phyloP scores from a whole-genome alignment of 2,888 invertebrate genomes.

The Sinhomidia bicolor region DNA sequence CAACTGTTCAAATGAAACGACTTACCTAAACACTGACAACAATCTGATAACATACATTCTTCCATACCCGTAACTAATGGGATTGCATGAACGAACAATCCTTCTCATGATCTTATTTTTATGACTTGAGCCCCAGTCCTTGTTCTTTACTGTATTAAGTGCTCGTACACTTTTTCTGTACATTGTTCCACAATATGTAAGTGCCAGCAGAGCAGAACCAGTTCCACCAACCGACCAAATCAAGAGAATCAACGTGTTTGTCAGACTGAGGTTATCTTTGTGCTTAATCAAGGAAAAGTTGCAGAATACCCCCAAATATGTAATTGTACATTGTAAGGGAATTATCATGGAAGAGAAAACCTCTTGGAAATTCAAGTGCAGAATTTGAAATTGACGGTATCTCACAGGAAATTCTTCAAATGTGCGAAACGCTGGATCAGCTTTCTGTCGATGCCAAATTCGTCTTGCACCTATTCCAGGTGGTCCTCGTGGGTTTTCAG shows the following conservation, averaged over 20 bases:
- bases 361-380: slow-evolving; percentile 28
- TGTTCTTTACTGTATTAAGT: not conserved
- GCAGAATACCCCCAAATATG: slow-evolving; percentile 27
- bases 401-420: not conserved
- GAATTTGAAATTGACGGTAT: slow-evolving; percentile 38
- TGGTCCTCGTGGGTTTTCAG: not conserved
- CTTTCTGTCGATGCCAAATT: slow-evolving; percentile 1
- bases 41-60: slow-evolving; percentile 51
- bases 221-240: slow-evolving; percentile 32
- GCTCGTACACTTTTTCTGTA: slow-evolving; percentile 15
- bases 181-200: slow-evolving; percentile 44
- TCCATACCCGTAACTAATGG: slow-evolving; percentile 60
- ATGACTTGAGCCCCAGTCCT: slow-evolving; percentile 26
- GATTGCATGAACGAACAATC: slow-evolving; percentile 49
- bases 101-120: slow-evolving; percentile 34
- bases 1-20: no score
- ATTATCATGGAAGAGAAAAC: slow-evolving; percentile 26
- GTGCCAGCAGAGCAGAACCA: not conserved
- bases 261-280: not conserved
- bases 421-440: not conserved
- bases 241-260: slow-evolving; percentile 8
- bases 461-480: not conserved
- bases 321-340: not conserved
- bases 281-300: slow-evolving; percentile 37
- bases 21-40: slow-evolving; percentile 28